Evolutionary conservation across 2,888 invertebrate species (phyloP), one percentile per base, ranked within the genome.

Genomic region (Caenorhabditis drosophilae): DNA sequence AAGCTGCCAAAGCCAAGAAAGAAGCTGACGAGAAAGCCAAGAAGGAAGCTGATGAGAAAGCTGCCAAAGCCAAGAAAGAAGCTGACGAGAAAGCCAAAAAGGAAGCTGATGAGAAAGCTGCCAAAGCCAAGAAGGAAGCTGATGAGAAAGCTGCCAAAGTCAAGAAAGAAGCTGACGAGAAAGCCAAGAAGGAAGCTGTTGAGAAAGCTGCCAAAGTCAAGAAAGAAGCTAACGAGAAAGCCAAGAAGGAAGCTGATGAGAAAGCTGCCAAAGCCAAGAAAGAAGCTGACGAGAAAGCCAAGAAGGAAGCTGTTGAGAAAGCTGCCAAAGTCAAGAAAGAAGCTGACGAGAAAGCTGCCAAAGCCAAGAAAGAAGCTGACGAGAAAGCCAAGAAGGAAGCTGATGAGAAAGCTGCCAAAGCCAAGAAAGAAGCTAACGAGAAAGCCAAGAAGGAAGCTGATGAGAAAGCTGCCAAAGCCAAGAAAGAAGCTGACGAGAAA

Each of bases 11-110:
- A 3, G 31, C 22, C 1, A 66, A 44, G 42, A 49, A 36, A 22
- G 27, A 53, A 12, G 42, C 34, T 18, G 38, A 36, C 3, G 20
- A 4, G 6, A 7, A 27, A 16, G 35, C 47, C 36, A 47, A 47
- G 47, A 35, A 47, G 2, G 27, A 35, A 11, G 45, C 35, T n/a
- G 54, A 35, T 35, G 44, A 53, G 16, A 40, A 36, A n/a, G 16
- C n/a, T 12, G 47, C 18, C n/a, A 25, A 47, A 27, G 44, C 18
- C 4, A 23, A 42, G 42, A 42, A 42, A 15, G 11, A 23, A 9
- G 25, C 42, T 23, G 45, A 27, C 16, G 42, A 27, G 18, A 25
- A 31, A 38, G 42, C 22, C n/a, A n/a, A n/a, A n/a, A n/a, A n/a
- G n/a, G n/a, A n/a, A n/a, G n/a, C n/a, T n/a, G n/a, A n/a, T n/a